Base-by-base conservation (phyloP, 2,888 invertebrate species). In the Allacma fusca region DNA sequence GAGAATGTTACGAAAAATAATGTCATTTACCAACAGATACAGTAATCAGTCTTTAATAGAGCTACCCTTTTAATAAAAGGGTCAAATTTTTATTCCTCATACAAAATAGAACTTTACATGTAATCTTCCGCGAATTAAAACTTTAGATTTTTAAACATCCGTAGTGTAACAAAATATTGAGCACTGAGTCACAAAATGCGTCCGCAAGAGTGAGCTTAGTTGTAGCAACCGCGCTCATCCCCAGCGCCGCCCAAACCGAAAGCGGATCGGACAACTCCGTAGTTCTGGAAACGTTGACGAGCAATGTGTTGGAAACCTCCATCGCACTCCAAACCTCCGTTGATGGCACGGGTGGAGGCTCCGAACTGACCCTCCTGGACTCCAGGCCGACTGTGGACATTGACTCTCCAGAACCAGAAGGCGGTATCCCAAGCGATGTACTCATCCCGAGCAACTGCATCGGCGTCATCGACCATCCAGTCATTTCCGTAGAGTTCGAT, bases 321-420 rank as follows among this genome's bases (percentile, higher is more conserved):
- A 26, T 65, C 68, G 44, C 75, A 75, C 21, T 75, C 75, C 13
- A 65, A 34, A n/a, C 65, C 65, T 26, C 75, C 75, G 62, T 75
- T 75, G 23, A 75, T 75, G 1, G 75, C 75, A 21, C 68, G 65
- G 26, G 75, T 75, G 1, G 67, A 65, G 13, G 29, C 75, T 24
- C 75, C 75, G 44, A 75, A 75, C 28, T 13, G 23, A 28, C 74
- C 78, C 16, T 74, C 23, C 1, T 24, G 12, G 0, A 78, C 78
- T 50, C 78, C 78, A 24, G 57, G 28, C 9, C 34, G 59, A 26
- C 44, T 69, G 26, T 78, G 78, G 28, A 78, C 78, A 23, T 26
- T 70, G 23, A 34, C 29, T 24, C 62, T 78, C 82, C 82, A 82
- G 71, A 78, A 82, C 80, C 80, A 81, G 64, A 79, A 82, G 4